Conservation (phyloP, 2,888 invertebrate genomes). For the Orthosia gothica region DNA sequence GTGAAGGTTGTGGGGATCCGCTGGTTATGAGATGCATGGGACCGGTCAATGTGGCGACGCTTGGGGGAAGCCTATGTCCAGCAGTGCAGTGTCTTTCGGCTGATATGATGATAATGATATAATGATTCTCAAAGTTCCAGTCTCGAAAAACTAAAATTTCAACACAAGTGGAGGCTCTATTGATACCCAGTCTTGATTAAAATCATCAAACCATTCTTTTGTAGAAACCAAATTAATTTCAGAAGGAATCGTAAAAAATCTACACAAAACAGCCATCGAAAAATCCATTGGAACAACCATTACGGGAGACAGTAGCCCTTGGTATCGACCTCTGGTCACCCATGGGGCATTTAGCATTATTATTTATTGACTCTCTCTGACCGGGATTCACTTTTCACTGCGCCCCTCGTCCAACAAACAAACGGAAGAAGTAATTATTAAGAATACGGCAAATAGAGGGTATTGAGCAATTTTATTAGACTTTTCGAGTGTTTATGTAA, state of each 20-base stretch:
- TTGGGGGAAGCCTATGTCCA: too few relatives aligned
- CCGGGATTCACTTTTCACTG: constrained; percentile 85
- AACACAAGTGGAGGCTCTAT: too few relatives aligned
- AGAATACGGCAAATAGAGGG: constrained; percentile 89
- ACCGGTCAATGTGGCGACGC: too few relatives aligned
- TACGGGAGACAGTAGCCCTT: constrained; percentile 63
- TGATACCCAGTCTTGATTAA: not conserved
- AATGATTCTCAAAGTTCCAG: constrained; percentile 75
- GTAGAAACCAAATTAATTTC: too few relatives aligned
- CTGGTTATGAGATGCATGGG: too few relatives aligned
- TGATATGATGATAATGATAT: too few relatives aligned
- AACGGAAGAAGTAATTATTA: constrained; percentile 91
- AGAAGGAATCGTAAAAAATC: constrained; percentile 9
- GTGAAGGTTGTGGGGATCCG: too few relatives aligned
- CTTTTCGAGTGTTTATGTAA: constrained; percentile 73
- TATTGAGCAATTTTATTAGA: constrained; percentile 81
- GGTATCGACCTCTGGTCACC: constrained; percentile 80
- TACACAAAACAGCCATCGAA: constrained; percentile 16
- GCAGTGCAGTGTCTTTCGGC: too few relatives aligned
- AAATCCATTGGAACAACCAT: constrained; percentile 50
- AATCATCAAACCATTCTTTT: not conserved
- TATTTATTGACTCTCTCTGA: constrained; percentile 88
- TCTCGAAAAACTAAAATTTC: too few relatives aligned
- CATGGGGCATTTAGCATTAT: constrained; percentile 88
- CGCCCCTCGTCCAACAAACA: constrained; percentile 84